phyloP scores from a whole-genome alignment of 2,797 vertebrate species.

The Malacoraja senta region DNA sequence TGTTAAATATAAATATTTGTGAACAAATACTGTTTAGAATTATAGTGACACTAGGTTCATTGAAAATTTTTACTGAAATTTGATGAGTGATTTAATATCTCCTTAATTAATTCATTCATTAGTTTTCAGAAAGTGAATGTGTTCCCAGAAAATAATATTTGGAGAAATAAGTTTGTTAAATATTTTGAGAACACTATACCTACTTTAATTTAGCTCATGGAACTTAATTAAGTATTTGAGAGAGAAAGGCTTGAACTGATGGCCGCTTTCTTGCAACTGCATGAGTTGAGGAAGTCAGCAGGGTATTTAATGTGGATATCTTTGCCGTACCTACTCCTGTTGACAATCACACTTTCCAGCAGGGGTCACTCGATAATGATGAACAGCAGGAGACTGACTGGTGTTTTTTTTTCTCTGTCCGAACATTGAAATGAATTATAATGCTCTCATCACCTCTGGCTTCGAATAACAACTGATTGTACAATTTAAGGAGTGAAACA shows the following conservation, averaged over 20 bases:
- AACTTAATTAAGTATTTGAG: not conserved
- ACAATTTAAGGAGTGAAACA: not conserved
- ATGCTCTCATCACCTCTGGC: not conserved
- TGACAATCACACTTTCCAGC: conserved; percentile 22
- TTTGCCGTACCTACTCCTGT: not conserved
- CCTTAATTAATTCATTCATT: not conserved
- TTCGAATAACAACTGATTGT: not conserved
- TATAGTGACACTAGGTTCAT: too few species aligned
- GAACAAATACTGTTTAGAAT: too few species aligned
- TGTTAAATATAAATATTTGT: too few species aligned
- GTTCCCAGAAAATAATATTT: not conserved
- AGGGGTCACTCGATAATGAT: conserved; percentile 6
- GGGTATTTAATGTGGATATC: not conserved
- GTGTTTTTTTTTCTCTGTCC: not conserved
- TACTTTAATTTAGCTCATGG: not conserved
- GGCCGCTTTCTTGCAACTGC: not conserved
- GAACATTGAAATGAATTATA: not conserved
- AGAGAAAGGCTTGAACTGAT: not conserved
- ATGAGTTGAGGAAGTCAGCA: not conserved
- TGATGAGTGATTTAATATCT: not conserved
- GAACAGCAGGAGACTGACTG: not conserved
- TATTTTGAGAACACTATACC: not conserved
- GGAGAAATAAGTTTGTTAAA: not conserved
- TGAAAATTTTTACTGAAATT: not conserved
- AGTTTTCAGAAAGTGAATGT: not conserved